Evolutionary conservation across 1,140 invertebrate species (phyloP).

Genomic region (Proales similis): DNA sequence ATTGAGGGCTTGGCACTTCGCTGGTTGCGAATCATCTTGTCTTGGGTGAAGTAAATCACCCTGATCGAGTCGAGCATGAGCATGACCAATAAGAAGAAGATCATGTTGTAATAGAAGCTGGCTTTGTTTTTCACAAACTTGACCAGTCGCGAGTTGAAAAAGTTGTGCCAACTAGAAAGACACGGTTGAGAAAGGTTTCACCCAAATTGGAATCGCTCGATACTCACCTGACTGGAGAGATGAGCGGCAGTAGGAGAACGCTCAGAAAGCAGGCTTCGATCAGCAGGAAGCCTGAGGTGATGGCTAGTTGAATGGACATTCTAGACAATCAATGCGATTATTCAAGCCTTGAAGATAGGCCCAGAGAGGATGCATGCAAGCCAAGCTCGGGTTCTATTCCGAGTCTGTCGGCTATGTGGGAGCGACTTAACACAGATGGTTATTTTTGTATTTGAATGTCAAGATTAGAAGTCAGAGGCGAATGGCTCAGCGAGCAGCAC

Average conservation of each 20-base stretch:
- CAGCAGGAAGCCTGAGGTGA: conserved; percentile 83
- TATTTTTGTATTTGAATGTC: too few relatives aligned
- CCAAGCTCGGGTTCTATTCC: too few relatives aligned
- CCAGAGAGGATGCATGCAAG: too few relatives aligned
- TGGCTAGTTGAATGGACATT: conserved; percentile 95
- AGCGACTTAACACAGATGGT: too few relatives aligned
- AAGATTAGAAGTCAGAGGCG: too few relatives aligned
- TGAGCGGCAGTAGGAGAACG: conserved; percentile 74
- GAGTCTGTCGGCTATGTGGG: too few relatives aligned
- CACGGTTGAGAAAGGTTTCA: neutral
- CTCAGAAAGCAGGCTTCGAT: conserved; percentile 75
- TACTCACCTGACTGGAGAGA: conserved; percentile 64
- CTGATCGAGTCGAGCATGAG: conserved; percentile 73
- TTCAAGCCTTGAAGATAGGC: too few relatives aligned
- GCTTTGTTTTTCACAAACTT: conserved; percentile 71
- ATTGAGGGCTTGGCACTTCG: conserved; percentile 62
- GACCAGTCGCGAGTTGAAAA: conserved; percentile 86
- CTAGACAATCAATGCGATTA: too few relatives aligned
- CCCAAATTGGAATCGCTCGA: neutral
- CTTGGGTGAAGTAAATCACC: conserved; percentile 84
- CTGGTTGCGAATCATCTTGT: conserved; percentile 47
- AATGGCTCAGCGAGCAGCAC: too few relatives aligned
- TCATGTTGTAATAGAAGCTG: conserved; percentile 41
- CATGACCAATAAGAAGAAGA: conserved; percentile 42
- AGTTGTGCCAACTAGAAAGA: conserved; percentile 70